Percentiles rank a stretch among this genome's conserved stretches.
Conservation (phyloP, 1,140 invertebrate genomes). For the Nebria ingens region DNA sequence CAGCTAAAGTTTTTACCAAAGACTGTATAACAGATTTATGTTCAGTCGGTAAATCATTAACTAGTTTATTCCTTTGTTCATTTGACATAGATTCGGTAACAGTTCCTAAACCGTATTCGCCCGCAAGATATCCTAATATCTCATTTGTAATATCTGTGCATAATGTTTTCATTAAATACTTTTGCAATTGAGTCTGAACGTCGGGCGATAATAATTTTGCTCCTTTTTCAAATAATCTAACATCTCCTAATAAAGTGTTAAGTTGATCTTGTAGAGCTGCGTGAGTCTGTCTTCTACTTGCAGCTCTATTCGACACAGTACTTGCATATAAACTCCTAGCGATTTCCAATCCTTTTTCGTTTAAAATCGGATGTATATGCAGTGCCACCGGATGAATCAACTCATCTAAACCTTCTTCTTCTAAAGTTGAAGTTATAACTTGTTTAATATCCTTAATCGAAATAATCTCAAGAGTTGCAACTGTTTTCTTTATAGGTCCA, state of each 20-base stretch:
- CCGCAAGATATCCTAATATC: slow-evolving; percentile 58
- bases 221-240: slow-evolving; percentile 78
- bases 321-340: slow-evolving; percentile 62
- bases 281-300: slow-evolving; percentile 62
- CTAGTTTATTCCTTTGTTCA: slow-evolving; percentile 56
- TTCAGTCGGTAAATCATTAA: slow-evolving; percentile 53
- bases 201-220: slow-evolving; percentile 55
- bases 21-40: slow-evolving; percentile 48
- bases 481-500: slow-evolving; percentile 32
- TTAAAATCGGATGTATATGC: slow-evolving; percentile 47
- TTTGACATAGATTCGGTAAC: slow-evolving; percentile 44
- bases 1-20: slow-evolving; percentile 49
- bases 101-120: slow-evolving; percentile 49
- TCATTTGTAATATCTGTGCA: slow-evolving; percentile 75
- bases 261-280: slow-evolving; percentile 72
- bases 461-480: slow-evolving; percentile 49
- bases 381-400: slow-evolving; percentile 46
- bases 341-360: slow-evolving; percentile 43
- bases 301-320: slow-evolving; percentile 52
- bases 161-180: slow-evolving; percentile 75
- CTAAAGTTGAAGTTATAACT: slow-evolving; percentile 49
- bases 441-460: slow-evolving; percentile 55
- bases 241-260: slow-evolving; percentile 61
- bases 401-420: slow-evolving; percentile 53
- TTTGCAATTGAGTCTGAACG: slow-evolving; percentile 54